Evolutionary conservation across 1,140 invertebrate species (phyloP), one percentile per base, ranked within the genome.

Genomic region (Drosophila neocordata): DNA sequence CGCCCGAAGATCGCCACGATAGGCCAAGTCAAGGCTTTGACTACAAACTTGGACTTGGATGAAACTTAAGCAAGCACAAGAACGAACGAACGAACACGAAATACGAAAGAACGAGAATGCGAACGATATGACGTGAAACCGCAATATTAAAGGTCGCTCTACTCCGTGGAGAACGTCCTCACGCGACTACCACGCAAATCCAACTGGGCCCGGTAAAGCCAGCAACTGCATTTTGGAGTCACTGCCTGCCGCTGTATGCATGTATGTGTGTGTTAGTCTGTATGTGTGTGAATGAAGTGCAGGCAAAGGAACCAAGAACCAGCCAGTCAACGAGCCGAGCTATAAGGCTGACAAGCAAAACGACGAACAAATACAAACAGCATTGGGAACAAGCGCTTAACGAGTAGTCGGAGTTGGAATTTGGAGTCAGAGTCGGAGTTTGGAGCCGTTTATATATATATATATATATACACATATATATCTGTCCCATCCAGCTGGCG

Each of bases 101-200:
- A 31, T 6, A 31, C 15, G 48, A 52, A 52, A 20, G 53, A 18
- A 9, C 53, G 41, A 48, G 7, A 2, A 20, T 2, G 11, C 34
- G 34, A 35, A 12, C 9, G 9, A 35, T 1, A 48, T 9, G 15
- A 35, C 31, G 31, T 35, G 27, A 13, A n/a, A 56, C 18, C 3
- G 22, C 12, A 31, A n/a, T 13, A 5, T 51, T 51, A 65, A 56
- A 41, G 38, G 59, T 53, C 63, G 60, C 58, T 56, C 57, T 64
- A 41, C 38, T 55, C 41, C 44, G 52, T 61, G 51, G 59, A 63
- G 34, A 48, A 85, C 81, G 82, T 87, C 82, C 81, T 75, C 81
- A 77, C 82, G 77, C 81, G 82, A 85, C 59, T 70, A 81, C 65
- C 82, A 64, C 77, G 73, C 62, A 87, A 85, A 78, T 69, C 65